Evolutionary conservation across 2,113 vertebrate genomes (phyloP).

Genomic region (Lasiurus borealis): DNA sequence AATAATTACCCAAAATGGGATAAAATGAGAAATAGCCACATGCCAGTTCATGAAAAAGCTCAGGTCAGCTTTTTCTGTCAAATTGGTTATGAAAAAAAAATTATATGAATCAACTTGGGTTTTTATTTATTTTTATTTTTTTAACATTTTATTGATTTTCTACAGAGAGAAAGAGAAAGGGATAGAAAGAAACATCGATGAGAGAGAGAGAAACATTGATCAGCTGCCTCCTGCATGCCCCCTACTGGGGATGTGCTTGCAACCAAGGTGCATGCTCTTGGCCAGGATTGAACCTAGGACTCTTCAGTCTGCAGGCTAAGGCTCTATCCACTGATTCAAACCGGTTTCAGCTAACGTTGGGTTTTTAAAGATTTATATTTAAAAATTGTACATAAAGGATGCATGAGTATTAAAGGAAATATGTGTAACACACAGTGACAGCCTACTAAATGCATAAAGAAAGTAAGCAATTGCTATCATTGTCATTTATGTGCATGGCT

Average conservation of each 20-base stretch:
- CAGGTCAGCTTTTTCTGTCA: neutral
- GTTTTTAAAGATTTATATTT: constrained; percentile 48
- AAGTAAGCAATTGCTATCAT: neutral
- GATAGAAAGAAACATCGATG: too few species aligned
- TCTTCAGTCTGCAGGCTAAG: too few species aligned
- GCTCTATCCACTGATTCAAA: too few species aligned
- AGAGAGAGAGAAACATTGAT: too few species aligned
- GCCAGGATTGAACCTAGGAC: too few species aligned
- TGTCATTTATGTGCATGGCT: constrained; percentile 24
- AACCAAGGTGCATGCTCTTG: too few species aligned
- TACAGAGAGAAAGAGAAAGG: too few species aligned
- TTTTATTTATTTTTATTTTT: neutral
- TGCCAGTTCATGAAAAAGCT: constrained; percentile 5
- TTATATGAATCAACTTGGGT: neutral
- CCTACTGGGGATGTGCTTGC: too few species aligned
- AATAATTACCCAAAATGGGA: neutral
- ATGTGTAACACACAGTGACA: neutral
- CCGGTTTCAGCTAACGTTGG: neutral
- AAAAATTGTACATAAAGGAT: constrained; percentile 7
- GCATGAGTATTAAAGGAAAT: neutral
- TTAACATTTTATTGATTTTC: too few species aligned
- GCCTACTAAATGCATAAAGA: neutral
- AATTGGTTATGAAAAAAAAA: constrained; percentile 22
- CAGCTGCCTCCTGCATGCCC: too few species aligned
- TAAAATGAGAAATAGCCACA: neutral